Evolutionary conservation across 2,797 vertebrate species (phyloP).

Genomic region (Lepidocolaptes lacrymiger): DNA sequence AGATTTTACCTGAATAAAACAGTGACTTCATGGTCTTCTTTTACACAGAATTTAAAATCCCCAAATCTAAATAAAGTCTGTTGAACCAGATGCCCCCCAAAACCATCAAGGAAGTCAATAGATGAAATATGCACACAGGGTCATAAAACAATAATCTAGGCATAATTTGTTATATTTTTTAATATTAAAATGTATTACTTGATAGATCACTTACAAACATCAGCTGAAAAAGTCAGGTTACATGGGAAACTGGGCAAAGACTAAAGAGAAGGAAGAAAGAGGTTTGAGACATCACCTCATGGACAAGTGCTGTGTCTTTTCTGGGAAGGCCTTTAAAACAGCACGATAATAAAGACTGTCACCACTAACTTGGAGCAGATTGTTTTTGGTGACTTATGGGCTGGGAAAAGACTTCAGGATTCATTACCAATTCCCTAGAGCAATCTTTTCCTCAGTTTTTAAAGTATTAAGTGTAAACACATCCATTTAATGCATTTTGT

Average conservation of each 20-base stretch:
- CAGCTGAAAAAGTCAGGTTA: not conserved
- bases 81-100: not conserved
- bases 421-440: not conserved
- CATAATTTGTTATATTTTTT: not conserved
- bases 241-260: not conserved
- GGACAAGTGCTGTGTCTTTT: not conserved
- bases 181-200: not conserved
- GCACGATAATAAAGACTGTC: not conserved
- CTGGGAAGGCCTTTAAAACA: not conserved
- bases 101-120: not conserved
- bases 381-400: slow-evolving; percentile 27
- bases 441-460: not conserved
- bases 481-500: slow-evolving; percentile 16
- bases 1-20: not conserved
- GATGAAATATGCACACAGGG: not conserved
- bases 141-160: not conserved
- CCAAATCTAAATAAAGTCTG: not conserved
- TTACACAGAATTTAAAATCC: not conserved
- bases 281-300: not conserved
- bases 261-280: not conserved
- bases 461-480: slow-evolving; percentile 5
- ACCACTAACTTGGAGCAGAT: slow-evolving; percentile 2
- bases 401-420: not conserved
- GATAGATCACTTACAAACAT: not conserved
- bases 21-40: not conserved